Base-by-base conservation (phyloP, 1,140 invertebrate genomes). In the Lerema accius region DNA sequence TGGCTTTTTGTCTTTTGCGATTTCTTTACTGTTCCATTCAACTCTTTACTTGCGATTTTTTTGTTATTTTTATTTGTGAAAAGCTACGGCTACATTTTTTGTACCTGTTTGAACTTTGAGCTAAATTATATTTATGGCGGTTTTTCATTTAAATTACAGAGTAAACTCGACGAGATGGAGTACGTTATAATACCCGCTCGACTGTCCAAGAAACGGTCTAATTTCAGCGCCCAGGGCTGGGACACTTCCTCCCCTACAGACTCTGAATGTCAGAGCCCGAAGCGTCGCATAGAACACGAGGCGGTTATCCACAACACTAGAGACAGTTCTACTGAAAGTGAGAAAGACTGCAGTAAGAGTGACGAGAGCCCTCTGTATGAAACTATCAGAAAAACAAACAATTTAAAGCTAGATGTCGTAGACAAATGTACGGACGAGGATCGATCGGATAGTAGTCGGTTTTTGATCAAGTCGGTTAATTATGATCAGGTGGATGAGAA, bases 131-230 rank as follows among this genome's bases (percentile, higher is more conserved):
- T n/a, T n/a, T n/a, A n/a, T n/a, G n/a, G n/a, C n/a, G n/a, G n/a
- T n/a, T n/a, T n/a, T n/a, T n/a, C n/a, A n/a, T n/a, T n/a, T n/a
- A n/a, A 28, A 26, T 84, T 82, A 37, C 71, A 89, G 86, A 40
- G 46, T 28, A 69, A 78, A 43, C 62, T 89, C 3, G 79, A 86
- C 13, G 70, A 86, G 4, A 73, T 89, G 32, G 86, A 84, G 40
- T 86, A 89, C 56, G 79, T 89, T 26, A 72, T 89, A 39, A 82
- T 89, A 51, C 81, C 86, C 7, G 71, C 76, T 7, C 69, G 76
- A 15, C 19, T 84, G 11, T 69, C 79, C 1, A 81, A 77, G 11
- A 82, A 82, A 17, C 75, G 73, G 42, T 74, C 73, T 0, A 66
- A 72, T 35, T 82, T 80, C 28, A 84, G 78, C 40, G 66, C 78